Conservation (phyloP, 2,113 vertebrate genomes). For the Prunella himalayana region DNA sequence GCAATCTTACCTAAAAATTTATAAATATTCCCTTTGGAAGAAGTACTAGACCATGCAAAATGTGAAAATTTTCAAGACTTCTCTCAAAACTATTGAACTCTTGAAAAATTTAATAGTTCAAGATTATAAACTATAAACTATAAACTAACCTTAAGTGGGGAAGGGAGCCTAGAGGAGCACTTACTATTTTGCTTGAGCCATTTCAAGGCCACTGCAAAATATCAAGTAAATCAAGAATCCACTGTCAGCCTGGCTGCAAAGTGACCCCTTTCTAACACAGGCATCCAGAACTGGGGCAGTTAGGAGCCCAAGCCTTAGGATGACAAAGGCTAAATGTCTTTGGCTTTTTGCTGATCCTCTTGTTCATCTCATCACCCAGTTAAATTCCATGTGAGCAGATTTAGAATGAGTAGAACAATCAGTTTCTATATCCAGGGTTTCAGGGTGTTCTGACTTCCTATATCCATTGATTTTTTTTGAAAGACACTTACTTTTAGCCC, state of each 20-base stretch:
- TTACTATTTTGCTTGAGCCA: background rate
- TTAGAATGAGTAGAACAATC: background rate
- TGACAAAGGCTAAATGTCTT: background rate
- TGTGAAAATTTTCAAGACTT: background rate
- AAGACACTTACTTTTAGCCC: background rate
- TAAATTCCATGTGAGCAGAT: background rate
- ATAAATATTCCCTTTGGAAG: background rate
- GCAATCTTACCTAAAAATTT: background rate
- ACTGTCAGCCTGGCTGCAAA: accelerated
- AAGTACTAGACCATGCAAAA: background rate
- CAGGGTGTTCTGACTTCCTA: background rate
- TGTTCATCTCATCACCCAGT: background rate
- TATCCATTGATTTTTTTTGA: background rate
- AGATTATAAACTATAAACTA: background rate
- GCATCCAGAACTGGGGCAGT: background rate
- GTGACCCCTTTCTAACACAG: background rate
- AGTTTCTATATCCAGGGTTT: background rate
- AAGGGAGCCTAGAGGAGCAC: background rate
- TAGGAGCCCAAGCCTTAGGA: background rate
- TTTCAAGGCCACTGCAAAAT: background rate
- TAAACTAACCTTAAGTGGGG: background rate
- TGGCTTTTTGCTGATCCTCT: background rate
- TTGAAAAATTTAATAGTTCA: background rate
- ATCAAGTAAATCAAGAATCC: background rate
- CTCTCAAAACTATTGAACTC: background rate